These are phyloP conservation scores for Drosophila villosipedis DNA, from an alignment of 2,888 invertebrate species.

Conservation along the genomic window DNA sequence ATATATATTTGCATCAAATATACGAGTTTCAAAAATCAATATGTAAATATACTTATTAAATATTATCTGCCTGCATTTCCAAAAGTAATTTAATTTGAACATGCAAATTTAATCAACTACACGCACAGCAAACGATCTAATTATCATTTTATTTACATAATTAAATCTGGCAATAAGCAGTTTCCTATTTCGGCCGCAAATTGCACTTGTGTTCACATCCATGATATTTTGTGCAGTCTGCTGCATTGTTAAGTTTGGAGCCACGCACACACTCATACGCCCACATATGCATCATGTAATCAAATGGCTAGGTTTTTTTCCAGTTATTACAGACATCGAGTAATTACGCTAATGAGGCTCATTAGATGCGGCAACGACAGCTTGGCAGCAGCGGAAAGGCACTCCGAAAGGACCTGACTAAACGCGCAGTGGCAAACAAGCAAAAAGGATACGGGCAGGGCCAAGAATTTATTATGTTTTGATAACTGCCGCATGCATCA, in stretches of 20 bases:
- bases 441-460: conserved; percentile 2
- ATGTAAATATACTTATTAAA: neutral
- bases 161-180: conserved; percentile 4
- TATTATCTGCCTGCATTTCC: neutral
- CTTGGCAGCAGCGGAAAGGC: conserved; percentile 21
- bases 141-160: neutral
- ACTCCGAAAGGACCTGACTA: neutral
- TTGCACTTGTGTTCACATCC: neutral
- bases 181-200: neutral
- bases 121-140: neutral
- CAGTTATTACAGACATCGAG: conserved; percentile 45
- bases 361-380: conserved; percentile 54
- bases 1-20: neutral
- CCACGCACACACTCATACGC: neutral
- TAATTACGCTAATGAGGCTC: conserved; percentile 75
- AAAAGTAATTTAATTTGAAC: neutral
- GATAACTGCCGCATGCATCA: conserved; percentile 21
- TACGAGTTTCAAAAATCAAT: neutral
- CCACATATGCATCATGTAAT: conserved; percentile 23
- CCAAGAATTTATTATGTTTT: conserved; percentile 10
- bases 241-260: neutral
- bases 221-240: neutral
- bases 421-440: conserved; percentile 13
- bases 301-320: conserved; percentile 36
- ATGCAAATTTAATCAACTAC: neutral